phyloP scores from a whole-genome alignment of 1,140 invertebrate species.

The Charaxes varanes region DNA sequence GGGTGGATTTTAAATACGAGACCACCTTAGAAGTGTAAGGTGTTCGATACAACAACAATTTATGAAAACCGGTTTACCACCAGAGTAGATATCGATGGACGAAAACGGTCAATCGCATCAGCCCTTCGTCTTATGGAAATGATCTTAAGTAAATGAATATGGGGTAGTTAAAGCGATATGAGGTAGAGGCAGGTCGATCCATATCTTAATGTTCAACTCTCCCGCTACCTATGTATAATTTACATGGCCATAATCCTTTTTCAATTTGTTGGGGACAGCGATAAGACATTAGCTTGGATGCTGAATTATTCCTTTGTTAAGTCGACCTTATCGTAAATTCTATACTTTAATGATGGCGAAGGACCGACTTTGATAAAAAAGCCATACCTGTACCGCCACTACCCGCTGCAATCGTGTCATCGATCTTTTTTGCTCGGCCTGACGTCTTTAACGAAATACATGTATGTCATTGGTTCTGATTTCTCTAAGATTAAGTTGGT shows the following conservation, averaged over 20 bases:
- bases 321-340: constrained; percentile 51
- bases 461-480: constrained; percentile 68
- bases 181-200: no score
- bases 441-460: constrained; percentile 66
- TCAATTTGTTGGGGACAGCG: constrained; percentile 2
- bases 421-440: constrained; percentile 54
- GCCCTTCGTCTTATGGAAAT: no score
- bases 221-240: no score
- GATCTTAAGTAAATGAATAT: no score
- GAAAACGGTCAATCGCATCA: no score
- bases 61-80: no score
- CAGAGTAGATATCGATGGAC: no score
- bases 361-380: constrained; percentile 48
- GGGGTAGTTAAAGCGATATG: no score
- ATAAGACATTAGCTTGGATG: background rate
- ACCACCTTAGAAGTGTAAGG: no score
- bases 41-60: no score
- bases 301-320: constrained; percentile 26
- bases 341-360: constrained; percentile 61
- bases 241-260: constrained; percentile 4
- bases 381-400: constrained; percentile 43
- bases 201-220: no score
- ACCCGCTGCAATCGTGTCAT: constrained; percentile 52
- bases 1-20: no score
- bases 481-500: constrained; percentile 59